These are phyloP conservation scores for Oceanites oceanicus DNA, from an alignment of 2,113 vertebrate genomes.

Conservation along the genomic window DNA sequence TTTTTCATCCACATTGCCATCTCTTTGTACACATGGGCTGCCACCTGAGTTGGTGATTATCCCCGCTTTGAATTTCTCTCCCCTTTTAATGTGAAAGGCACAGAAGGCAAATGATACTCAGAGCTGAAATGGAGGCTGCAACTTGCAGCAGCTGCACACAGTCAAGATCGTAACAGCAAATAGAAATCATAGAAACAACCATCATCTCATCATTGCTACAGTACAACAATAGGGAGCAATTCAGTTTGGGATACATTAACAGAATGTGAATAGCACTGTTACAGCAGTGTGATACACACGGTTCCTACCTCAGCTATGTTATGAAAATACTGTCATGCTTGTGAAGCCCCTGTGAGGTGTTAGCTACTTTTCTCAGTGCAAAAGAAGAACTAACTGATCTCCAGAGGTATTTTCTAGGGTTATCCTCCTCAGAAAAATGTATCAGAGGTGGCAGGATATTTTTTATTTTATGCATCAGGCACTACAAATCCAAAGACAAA, in stretches of 20 bases:
- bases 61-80: not conserved
- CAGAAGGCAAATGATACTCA: not conserved
- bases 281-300: not conserved
- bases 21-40: not conserved
- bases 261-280: not conserved
- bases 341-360: not conserved
- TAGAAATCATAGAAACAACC: not conserved
- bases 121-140: not conserved
- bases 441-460: not conserved
- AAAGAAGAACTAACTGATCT: not conserved
- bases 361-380: not conserved
- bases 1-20: not conserved
- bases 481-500: not conserved
- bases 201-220: not conserved
- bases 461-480: not conserved
- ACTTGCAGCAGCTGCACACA: conserved; percentile 4
- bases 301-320: not conserved
- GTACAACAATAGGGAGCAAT: not conserved
- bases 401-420: not conserved
- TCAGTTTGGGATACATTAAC: not conserved
- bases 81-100: not conserved
- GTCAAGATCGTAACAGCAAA: not conserved
- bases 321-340: not conserved
- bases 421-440: not conserved
- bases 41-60: not conserved